Conservation (phyloP, 2,113 vertebrate species). For the Melanerpes aurifrons region DNA sequence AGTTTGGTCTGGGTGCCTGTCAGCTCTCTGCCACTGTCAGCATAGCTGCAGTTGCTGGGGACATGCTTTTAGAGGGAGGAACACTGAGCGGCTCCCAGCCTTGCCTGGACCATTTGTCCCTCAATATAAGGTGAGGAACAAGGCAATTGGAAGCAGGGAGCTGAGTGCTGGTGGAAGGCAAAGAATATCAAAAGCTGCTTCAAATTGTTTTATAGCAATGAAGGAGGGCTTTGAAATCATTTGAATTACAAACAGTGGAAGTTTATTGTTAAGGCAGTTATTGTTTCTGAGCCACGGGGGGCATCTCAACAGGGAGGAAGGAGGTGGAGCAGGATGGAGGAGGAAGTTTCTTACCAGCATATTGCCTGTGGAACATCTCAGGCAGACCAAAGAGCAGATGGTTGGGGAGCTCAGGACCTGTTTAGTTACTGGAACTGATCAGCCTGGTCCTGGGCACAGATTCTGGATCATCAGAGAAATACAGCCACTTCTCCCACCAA, state of each 20-base stretch:
- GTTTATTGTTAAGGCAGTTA: conserved; percentile 4
- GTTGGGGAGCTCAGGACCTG: neutral
- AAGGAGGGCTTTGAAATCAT: neutral
- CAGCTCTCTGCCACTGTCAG: neutral
- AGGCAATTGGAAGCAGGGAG: neutral
- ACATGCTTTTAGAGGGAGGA: neutral
- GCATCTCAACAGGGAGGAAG: neutral
- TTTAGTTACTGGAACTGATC: neutral
- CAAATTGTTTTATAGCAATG: conserved; percentile 3
- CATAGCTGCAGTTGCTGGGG: neutral
- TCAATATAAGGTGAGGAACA: neutral
- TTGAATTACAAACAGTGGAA: conserved; percentile 30
- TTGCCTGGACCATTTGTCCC: neutral
- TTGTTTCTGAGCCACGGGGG: neutral
- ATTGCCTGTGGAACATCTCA: rapidly evolving
- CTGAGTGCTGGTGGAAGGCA: neutral
- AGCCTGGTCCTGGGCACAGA: neutral
- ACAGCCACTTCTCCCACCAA: neutral
- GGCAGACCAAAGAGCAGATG: neutral
- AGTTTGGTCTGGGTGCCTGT: neutral
- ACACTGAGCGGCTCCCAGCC: neutral
- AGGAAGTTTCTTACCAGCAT: neutral
- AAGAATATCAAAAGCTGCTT: neutral
- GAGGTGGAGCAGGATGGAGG: neutral
- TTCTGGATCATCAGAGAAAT: neutral